phyloP scores from a whole-genome alignment of 2,113 vertebrate species.

The Salvelinus alpinus region DNA sequence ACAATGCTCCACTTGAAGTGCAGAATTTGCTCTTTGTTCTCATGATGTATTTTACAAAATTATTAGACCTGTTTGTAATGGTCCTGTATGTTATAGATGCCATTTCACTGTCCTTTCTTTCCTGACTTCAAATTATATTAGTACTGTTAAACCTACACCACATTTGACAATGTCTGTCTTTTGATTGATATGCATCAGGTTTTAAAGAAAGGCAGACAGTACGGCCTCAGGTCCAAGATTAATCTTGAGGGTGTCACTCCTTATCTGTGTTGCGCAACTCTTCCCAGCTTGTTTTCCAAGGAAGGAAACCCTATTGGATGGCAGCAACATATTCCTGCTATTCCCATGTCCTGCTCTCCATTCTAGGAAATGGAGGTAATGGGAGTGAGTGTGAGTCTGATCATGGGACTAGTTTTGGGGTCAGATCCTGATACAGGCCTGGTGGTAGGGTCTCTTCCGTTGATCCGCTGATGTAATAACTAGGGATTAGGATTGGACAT shows the following conservation, averaged over 20 bases:
- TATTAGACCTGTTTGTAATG: no score
- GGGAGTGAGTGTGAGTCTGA: slow-evolving; percentile 7
- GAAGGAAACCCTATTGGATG: slow-evolving; percentile 47
- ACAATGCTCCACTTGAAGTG: neutral
- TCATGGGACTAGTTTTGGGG: slow-evolving; percentile 10
- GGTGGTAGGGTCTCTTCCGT: slow-evolving; percentile 21
- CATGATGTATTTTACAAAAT: no score
- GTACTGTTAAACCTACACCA: no score
- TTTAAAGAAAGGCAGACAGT: no score
- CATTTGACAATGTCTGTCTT: no score
- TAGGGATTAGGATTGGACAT: slow-evolving; percentile 32
- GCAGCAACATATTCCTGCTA: slow-evolving; percentile 24
- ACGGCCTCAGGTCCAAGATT: no score
- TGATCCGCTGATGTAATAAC: slow-evolving; percentile 27
- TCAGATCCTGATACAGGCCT: slow-evolving; percentile 19
- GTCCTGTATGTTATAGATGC: no score
- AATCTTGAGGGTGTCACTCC: neutral
- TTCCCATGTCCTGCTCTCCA: slow-evolving; percentile 20
- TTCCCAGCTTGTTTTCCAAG: slow-evolving; percentile 41
- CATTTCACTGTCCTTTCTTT: no score
- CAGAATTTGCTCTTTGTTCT: no score
- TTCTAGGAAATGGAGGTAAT: slow-evolving; percentile 1
- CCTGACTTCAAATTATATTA: no score
- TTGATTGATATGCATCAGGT: no score
- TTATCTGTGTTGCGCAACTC: slow-evolving; percentile 18